Evolutionary conservation across 2,113 vertebrate species (phyloP), one percentile per base, ranked within the genome.

Genomic region (Mirza zaza): DNA sequence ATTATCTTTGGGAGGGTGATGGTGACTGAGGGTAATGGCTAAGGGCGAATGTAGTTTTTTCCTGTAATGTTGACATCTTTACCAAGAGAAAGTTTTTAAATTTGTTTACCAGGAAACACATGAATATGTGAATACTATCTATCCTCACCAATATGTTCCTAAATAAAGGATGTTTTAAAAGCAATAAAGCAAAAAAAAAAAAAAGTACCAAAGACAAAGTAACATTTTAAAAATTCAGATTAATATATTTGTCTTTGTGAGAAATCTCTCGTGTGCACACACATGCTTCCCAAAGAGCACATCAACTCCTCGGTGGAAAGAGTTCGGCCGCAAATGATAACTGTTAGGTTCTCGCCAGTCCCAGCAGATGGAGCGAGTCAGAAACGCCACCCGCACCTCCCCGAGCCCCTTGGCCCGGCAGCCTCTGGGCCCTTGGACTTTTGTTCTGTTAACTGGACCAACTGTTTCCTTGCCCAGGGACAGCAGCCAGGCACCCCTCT

Each of bases 271-370:
- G 27, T 21, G 2, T 9, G 5, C 11, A 82, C 12, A 27, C 8
- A 2, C 15, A 34, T 27, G 27, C 25, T 14, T 15, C 42, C 42
- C 27, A 76, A 48, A 76, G 14, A 80, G 52, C 50, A 32, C 4
- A 6, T 8, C 23, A 1, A 3, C 15, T 18, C 11, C 4, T 23
- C 23, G 1, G 2, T 17, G 25, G 36, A 17, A 48, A 32, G 6
- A 1, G 75, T 39, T 70, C 20, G 5, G 84, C 50, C 18, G 34
- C n/a, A 32, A 23, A 8, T 39, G 55, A 6, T 17, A 17, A 50
- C 15, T 39, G 13, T 32, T 6, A 55, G 59, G 11, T 20, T 21
- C 18, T 32, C 13, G 7, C 45, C 36, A 10, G 15, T 29, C 15
- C 6, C 71, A 86, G 82, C 59, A 45, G 59, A 12, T 0, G 5